Base-by-base conservation (phyloP, 1,140 invertebrate genomes). In the Oscheius sp. region DNA sequence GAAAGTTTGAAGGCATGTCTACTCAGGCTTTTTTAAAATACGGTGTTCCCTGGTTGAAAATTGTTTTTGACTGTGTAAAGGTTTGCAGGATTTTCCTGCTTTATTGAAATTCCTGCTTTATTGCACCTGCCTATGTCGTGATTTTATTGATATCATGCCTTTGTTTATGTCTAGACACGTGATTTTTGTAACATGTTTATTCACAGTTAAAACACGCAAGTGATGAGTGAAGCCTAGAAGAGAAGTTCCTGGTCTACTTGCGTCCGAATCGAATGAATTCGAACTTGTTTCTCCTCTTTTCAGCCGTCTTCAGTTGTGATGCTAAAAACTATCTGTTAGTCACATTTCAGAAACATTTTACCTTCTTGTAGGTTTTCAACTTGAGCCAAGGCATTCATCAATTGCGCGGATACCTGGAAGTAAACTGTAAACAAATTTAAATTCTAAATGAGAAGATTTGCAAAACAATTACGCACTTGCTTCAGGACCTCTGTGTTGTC, bases 231-330 rank as follows among this genome's bases (percentile, higher is more conserved):
- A 10, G 20, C 31, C n/a, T 32, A 23, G 35, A 65, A 65, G 38
- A 59, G 55, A 34, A 68, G 52, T 68, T 59, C 26, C 2, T 46
- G 68, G 28, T 75, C 59, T 70, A 75, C 58, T 75, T 75, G 18
- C 74, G 49, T 38, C 74, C 74, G 34, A 75, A 75, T 42, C 74
- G 68, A 38, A 75, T 75, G 68, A 75, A 75, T 31, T 75, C 74
- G 63, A 75, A 75, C 68, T 75, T 75, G 68, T 75, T 75, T 28
- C 74, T 62, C n/a, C 74, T 58, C 34, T 75, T 75, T 59, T 75
- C 74, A 2, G 67, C 74, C 32, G 55, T 65, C 32, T 72, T 75
- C 26, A 64, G 59, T 23, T 71, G 67, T 15, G 15, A 20, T 23
- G 15, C 49, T 55, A 23, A 55, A 55, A 13, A 55, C 4, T 42